Evolutionary conservation across 2,113 vertebrate species (phyloP), one percentile per base, ranked within the genome.

Genomic region (Onychostruthus taczanowskii): DNA sequence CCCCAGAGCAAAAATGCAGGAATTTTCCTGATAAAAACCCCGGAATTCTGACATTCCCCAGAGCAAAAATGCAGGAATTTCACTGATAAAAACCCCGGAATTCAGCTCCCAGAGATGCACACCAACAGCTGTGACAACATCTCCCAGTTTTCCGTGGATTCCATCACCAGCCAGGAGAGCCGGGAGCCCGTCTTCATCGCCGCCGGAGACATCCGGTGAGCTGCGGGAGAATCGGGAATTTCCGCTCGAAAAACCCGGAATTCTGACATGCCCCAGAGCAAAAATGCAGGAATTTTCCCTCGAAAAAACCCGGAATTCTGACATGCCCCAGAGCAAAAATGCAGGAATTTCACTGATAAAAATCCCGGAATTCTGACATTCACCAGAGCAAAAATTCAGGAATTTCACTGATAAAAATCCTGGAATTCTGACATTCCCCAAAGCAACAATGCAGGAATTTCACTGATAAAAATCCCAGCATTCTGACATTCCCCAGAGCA

Each of bases 41-140:
- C 1, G 0, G 27, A 49, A 24, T 31, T 61, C 9, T 7, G 16
- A 4, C 2, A 8, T 6, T 23, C 0, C 8, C 3, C 7, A 6
- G 24, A 74, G 31, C 5, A 5, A 2, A 43, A 55, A 11, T 43
- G 1, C 1, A 1, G 23, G 52, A 27, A 3, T 27, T 55, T 15
- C 26, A 2, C 17, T 16, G 10, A 5, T n/a, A n/a, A n/a, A n/a
- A n/a, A n/a, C n/a, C n/a, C 52, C 2, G 52, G 50, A 10, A 11
- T 39, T 23, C 55, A 99, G 99, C 98, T 99, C 49, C 99, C 99
- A 0, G 99, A 99, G 93, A 84, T 99, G 3, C 99, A 99, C 96
- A 98, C 99, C 96, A 99, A 98, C 98, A 99, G 99, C 98, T 99
- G 99, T 33, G 99, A 99, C 95, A 99, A 99, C 98, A 99, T 99